These are phyloP conservation scores for Phasianus colchicus DNA, from an alignment of 2,113 vertebrate genomes.

Conservation along the genomic window DNA sequence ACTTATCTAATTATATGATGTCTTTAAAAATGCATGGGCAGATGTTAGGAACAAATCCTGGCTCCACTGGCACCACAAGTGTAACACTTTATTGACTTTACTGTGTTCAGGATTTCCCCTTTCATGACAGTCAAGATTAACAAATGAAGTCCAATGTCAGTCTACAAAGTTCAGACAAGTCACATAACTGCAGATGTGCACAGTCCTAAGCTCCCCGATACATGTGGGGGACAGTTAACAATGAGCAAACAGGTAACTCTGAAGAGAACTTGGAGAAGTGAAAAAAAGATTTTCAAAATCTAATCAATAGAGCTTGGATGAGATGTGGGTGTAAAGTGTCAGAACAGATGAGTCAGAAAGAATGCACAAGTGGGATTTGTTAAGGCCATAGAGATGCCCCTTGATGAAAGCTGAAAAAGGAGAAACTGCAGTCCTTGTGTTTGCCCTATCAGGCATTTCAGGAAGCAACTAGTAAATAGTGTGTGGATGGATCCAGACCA, in stretches of 20 bases:
- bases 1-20: background rate
- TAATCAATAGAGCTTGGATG: rapidly evolving
- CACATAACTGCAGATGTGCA: background rate
- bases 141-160: background rate
- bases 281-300: background rate
- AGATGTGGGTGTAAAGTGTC: rapidly evolving
- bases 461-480: background rate
- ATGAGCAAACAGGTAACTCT: background rate
- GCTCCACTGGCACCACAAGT: background rate
- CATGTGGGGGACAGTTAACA: background rate
- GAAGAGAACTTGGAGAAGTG: background rate
- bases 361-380: rapidly evolving
- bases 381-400: background rate
- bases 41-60: background rate
- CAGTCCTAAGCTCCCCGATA: background rate
- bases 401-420: rapidly evolving
- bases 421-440: rapidly evolving
- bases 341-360: background rate
- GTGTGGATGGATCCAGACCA: background rate
- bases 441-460: too few relatives aligned
- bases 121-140: rapidly evolving
- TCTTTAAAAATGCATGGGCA: background rate
- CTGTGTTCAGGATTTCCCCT: background rate
- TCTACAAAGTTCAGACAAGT: background rate
- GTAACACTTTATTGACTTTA: background rate